These are phyloP conservation scores for Zapus hudsonius DNA, from an alignment of 2,113 vertebrate species.

Conservation along the genomic window DNA sequence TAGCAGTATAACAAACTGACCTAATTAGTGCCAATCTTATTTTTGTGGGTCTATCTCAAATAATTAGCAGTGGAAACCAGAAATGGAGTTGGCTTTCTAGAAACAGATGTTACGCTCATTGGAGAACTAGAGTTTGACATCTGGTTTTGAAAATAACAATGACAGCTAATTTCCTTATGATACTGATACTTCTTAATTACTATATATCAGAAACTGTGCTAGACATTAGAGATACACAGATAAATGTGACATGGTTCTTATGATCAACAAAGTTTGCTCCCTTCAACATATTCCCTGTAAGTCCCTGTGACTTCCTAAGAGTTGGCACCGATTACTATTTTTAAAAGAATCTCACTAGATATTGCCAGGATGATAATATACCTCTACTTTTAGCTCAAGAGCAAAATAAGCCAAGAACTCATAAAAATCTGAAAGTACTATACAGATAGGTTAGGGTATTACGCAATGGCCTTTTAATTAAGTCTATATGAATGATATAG, in stretches of 20 bases:
- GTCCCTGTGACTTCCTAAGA: not conserved
- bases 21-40: slow-evolving; percentile 11
- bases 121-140: slow-evolving; percentile 9
- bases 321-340: not conserved
- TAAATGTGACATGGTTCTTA: not conserved
- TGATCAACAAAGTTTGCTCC: not conserved
- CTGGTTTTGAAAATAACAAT: not conserved
- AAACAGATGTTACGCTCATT: slow-evolving; percentile 47
- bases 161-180: slow-evolving; percentile 15
- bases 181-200: not conserved
- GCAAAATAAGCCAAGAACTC: not conserved
- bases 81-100: not conserved
- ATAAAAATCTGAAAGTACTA: not conserved
- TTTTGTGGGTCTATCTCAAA: not conserved
- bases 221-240: not conserved
- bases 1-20: not conserved
- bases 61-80: not conserved
- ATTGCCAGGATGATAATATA: not conserved
- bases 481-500: not conserved
- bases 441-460: not conserved
- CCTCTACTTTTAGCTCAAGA: not conserved
- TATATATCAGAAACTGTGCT: not conserved
- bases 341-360: not conserved
- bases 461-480: not conserved
- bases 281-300: not conserved